Base-by-base conservation (phyloP, 2,113 vertebrate species). In the Notiomystis cincta region DNA sequence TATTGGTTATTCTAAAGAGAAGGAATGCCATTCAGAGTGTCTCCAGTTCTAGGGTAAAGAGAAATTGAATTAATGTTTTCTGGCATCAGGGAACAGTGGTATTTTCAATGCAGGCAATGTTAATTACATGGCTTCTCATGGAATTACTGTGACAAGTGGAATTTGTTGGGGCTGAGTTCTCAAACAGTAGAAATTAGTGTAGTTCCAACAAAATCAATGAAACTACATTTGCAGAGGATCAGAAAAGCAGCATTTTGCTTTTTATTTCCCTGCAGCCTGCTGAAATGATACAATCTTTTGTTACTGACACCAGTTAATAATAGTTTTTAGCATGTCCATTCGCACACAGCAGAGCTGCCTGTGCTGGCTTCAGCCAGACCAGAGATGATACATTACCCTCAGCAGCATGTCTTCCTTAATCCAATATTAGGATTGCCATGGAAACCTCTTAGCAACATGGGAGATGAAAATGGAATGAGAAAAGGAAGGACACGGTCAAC, bases 361-460 rank as follows among this genome's bases (percentile, higher is more conserved):
- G n/a, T 11, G n/a, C 40, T 96, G 79, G 60, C 10, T 82, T 70
- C 76, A 65, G 88, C 73, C 86, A 70, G 28, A 54, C 62, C 54
- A 64, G 57, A 54, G 76, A 79, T 40, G 40, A 40, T 40, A 13
- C 40, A 13, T 38, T 66, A 95, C 73, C 54, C 77, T 91, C 88
- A 72, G 73, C 62, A 83, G 57, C 70, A 24, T 9, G 24, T 89
- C 90, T 87, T 89, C 60, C 72, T 66, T 93, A 70, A 92, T 82
- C 77, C 93, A 97, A 31, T 72, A 89, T 75, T 83, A 78, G 92
- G 85, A 95, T 95, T 95, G 69, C 73, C 85, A 96, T 92, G 82
- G 95, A 96, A 97, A 96, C 89, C 80, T 75, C 93, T 92, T 77
- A 84, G 93, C 89, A 94, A 84, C 93, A 62, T 51, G 54, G 58